phyloP scores from a whole-genome alignment of 2,888 invertebrate species.

The Oscheius onirici region DNA sequence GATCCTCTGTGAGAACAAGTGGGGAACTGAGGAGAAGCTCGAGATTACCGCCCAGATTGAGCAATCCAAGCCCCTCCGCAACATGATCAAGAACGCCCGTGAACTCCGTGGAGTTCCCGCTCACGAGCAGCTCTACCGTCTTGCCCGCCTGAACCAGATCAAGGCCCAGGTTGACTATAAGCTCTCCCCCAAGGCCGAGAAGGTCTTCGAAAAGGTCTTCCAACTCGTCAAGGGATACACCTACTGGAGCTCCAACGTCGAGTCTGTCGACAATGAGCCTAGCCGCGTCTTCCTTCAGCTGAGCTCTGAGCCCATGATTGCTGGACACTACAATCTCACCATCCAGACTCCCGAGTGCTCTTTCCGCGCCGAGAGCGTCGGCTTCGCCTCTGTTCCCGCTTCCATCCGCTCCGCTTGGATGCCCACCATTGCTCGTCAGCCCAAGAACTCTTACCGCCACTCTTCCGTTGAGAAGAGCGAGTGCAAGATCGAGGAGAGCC shows the following conservation, averaged over 20 bases:
- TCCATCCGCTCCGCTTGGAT: conserved; percentile 28
- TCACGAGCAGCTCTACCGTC: conserved; percentile 44
- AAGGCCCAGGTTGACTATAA: conserved; percentile 55
- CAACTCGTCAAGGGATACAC: conserved; percentile 57
- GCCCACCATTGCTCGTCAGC: conserved; percentile 27
- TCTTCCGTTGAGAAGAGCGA: conserved; percentile 32
- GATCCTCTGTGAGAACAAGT: conserved; percentile 41
- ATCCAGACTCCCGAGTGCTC: conserved; percentile 55
- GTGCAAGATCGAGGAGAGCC: conserved; percentile 47
- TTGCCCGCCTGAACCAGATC: conserved; percentile 51
- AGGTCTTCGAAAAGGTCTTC: conserved; percentile 42
- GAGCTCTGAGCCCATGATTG: conserved; percentile 63
- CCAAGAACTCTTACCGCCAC: conserved; percentile 29
- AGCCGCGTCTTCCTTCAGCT: conserved; percentile 47
- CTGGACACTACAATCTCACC: conserved; percentile 62
- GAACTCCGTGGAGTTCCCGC: conserved; percentile 39
- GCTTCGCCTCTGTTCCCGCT: conserved; percentile 38
- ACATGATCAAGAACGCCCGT: conserved; percentile 32
- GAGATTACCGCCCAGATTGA: conserved; percentile 43
- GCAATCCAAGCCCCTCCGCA: conserved; percentile 45
- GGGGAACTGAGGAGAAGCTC: conserved; percentile 52
- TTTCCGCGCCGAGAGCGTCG: conserved; percentile 33
- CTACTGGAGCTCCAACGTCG: conserved; percentile 46
- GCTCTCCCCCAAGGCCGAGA: conserved; percentile 44
- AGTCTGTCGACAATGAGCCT: conserved; percentile 36